Conservation (phyloP, 2,797 vertebrate species). For the Xyrichtys novacula region DNA sequence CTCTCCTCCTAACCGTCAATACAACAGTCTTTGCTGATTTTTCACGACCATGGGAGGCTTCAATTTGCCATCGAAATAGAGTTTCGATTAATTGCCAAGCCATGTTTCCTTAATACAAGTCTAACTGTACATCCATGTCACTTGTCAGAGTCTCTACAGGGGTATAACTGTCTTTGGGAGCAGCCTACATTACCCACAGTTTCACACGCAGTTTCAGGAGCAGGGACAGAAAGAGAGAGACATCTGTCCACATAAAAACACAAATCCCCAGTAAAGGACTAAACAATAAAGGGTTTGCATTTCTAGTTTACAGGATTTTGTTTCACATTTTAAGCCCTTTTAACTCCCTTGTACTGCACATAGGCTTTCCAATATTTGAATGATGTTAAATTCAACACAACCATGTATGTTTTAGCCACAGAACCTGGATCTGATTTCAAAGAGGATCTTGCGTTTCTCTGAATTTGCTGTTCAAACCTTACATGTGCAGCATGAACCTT, state of each 20-base stretch:
- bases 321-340: not conserved
- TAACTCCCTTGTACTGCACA: not conserved
- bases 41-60: too few species aligned
- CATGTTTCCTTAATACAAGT: not conserved
- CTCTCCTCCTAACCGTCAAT: too few species aligned
- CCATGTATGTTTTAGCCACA: not conserved
- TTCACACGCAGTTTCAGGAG: too few species aligned
- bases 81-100: too few species aligned
- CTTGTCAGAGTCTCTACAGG: not conserved
- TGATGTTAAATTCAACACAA: not conserved
- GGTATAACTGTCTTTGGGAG: not conserved
- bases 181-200: not conserved
- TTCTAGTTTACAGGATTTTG: too few species aligned
- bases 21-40: too few species aligned
- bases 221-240: too few species aligned
- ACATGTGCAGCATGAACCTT: not conserved
- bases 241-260: too few species aligned
- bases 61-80: too few species aligned
- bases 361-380: not conserved
- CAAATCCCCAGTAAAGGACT: too few species aligned
- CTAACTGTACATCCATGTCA: not conserved
- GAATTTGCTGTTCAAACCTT: conserved; percentile 9
- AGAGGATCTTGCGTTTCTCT: not conserved
- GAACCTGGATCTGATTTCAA: not conserved
- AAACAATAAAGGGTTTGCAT: too few species aligned